These are phyloP conservation scores for Adelges cooleyi DNA, from an alignment of 1,140 invertebrate species.

Conservation along the genomic window DNA sequence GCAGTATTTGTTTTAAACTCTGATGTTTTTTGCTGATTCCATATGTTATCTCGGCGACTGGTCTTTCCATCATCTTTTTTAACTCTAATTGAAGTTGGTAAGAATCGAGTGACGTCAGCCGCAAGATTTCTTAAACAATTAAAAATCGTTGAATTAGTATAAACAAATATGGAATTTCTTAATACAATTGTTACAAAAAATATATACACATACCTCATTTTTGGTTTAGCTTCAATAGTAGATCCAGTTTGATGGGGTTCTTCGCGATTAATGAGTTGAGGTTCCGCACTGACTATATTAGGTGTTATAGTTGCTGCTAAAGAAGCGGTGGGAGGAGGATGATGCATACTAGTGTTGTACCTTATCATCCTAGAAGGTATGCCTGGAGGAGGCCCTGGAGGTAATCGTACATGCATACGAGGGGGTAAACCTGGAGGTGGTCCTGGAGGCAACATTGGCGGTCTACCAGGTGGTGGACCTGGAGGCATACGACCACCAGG, in stretches of 20 bases:
- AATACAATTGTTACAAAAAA: too few species aligned
- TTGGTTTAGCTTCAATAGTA: constrained; percentile 86
- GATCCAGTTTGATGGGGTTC: constrained; percentile 46
- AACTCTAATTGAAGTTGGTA: constrained; percentile 79
- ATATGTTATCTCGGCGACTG: constrained; percentile 36
- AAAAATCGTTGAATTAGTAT: constrained; percentile 3
- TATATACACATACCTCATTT: constrained; percentile 66
- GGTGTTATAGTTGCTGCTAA: constrained; percentile 43
- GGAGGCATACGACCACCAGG: constrained; percentile 46
- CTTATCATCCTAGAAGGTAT: constrained; percentile 43
- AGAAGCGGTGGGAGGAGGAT: constrained; percentile 43
- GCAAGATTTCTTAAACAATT: constrained; percentile 60
- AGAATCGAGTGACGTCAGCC: constrained; percentile 88
- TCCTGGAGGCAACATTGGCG: constrained; percentile 42
- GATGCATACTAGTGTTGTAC: constrained; percentile 35
- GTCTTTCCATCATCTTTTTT: constrained; percentile 62
- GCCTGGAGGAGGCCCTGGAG: constrained; percentile 59
- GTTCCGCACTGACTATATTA: constrained; percentile 68
- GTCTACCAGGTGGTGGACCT: constrained; percentile 52
- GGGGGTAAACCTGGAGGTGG: constrained; percentile 45
- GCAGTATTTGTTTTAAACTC: constrained; percentile 34
- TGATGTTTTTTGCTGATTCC: constrained; percentile 32
- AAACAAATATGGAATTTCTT: background rate
- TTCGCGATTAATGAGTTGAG: constrained; percentile 59
- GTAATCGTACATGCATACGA: constrained; percentile 38